Evolutionary conservation across 1,140 invertebrate species (phyloP), one percentile per base, ranked within the genome.

Genomic region (Drosophila pandora): DNA sequence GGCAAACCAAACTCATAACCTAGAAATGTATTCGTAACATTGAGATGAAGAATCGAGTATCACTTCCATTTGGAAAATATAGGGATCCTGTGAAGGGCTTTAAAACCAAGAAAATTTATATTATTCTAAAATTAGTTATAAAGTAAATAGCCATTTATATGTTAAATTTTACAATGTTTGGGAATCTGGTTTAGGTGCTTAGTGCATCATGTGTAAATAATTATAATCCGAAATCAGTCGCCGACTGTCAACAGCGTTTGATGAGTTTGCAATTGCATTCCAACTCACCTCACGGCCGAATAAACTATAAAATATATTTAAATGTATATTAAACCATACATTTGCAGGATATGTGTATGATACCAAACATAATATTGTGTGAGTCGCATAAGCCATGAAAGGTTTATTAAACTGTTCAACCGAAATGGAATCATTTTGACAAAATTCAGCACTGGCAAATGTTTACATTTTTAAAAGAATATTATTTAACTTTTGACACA

Each of bases 211-310:
- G 71, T 76, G 83, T 79, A 79, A 88, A 88, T 87, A 83, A 83
- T 76, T 65, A 79, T 83, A 88, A 76, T 75, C 71, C 67, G 49
- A 76, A 88, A 83, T 83, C 63, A 64, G 82, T 62, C 63, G 71
- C 58, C 73, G 87, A 74, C 77, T 87, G 79, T 87, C 71, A 75
- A 39, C 49, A 37, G 13, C 13, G 13, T 48, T 34, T 47, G 47
- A 28, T 53, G 28, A 32, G 53, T 55, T 72, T 76, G 34, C 41
- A 68, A 56, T 63, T 73, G 49, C n/a, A 82, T 60, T 68, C 59
- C 23, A 55, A 69, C 55, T 25, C 39, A 32, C 32, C 50, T 6
- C 13, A 23, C 52, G 50, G 43, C 22, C 39, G 67, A 56, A 69
- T 69, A 48, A 69, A 49, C 67, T 39, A 23, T 9, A 49, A 69